phyloP scores from a whole-genome alignment of 2,888 invertebrate genomes.

The Deilephila porcellus region DNA sequence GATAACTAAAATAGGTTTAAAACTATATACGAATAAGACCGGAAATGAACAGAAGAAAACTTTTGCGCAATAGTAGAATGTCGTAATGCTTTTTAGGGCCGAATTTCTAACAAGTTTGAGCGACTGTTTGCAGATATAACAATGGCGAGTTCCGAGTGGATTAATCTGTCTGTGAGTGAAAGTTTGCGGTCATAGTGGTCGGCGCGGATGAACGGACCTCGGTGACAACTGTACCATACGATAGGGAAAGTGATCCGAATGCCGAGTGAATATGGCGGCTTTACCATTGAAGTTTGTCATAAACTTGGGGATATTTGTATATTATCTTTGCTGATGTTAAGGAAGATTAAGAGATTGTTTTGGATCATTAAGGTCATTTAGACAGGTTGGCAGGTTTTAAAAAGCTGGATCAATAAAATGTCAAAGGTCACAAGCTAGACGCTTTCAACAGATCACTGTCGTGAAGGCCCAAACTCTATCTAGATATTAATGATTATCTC shows the following conservation, averaged over 20 bases:
- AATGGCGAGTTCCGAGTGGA: background rate
- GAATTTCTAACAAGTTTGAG: background rate
- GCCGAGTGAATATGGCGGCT: conserved; percentile 25
- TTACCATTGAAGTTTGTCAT: background rate
- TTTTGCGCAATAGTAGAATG: background rate
- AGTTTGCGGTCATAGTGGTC: conserved; percentile 13
- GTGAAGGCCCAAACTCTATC: no score
- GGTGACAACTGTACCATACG: conserved; percentile 34
- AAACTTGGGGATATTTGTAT: background rate
- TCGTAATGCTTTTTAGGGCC: background rate
- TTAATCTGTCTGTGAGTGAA: conserved; percentile 7
- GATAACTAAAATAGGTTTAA: no score
- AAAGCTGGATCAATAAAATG: no score
- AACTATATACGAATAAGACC: no score
- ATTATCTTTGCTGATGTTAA: no score
- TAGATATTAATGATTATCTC: no score
- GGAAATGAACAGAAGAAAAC: no score
- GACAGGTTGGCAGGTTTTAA: no score
- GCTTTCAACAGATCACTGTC: no score
- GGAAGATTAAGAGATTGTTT: no score
- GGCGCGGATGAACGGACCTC: conserved; percentile 29
- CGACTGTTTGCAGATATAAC: background rate
- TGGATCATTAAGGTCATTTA: no score
- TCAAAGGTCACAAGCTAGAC: no score
- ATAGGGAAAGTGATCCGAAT: conserved; percentile 49